Base-by-base conservation (phyloP, 2,888 invertebrate genomes). In the Ligdia adustata region DNA sequence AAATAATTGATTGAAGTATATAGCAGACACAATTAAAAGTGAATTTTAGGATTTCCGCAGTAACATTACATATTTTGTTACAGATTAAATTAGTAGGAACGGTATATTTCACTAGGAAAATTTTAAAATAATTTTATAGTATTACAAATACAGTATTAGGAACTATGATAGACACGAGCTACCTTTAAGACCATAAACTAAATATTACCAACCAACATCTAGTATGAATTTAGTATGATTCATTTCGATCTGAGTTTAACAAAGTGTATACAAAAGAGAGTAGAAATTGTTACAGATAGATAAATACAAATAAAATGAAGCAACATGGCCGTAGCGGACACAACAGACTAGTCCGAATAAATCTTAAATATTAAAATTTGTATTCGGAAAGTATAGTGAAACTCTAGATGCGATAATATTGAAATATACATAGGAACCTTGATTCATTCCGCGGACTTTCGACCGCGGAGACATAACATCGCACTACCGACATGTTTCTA, bases 341-440 rank as follows among this genome's bases (percentile, higher is more conserved):
- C 88, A 88, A 89, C 89, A 89, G 89, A 88, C 86, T 84, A 80
- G 80, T 85, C 87, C 90, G 89, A 89, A 88, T 88, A 66, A 89
- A 87, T 88, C 88, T 90, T 90, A 90, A 88, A 89, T 87, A 88
- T 88, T 89, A 89, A 87, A 89, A 89, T 88, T 88, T 88, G 89
- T 89, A 82, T 90, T 89, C 88, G 89, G 90, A 87, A 89, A 90
- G 88, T 88, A 89, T 86, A 88, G 85, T 87, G 88, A 90, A 89
- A 89, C 88, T 88, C 86, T 90, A 90, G 87, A 89, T 87, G 90
- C 89, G 87, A 84, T 86, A 88, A 89, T 89, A 90, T 90, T 91
- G 91, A 91, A 90, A 91, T 91, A 88, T 91, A 91, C 90, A 90
- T 91, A 91, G 91, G 91, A 91, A 91, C 91, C 91, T 90, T 91